These are phyloP conservation scores for Calephelis nemesis DNA, from an alignment of 1,140 invertebrate genomes.

Conservation along the genomic window DNA sequence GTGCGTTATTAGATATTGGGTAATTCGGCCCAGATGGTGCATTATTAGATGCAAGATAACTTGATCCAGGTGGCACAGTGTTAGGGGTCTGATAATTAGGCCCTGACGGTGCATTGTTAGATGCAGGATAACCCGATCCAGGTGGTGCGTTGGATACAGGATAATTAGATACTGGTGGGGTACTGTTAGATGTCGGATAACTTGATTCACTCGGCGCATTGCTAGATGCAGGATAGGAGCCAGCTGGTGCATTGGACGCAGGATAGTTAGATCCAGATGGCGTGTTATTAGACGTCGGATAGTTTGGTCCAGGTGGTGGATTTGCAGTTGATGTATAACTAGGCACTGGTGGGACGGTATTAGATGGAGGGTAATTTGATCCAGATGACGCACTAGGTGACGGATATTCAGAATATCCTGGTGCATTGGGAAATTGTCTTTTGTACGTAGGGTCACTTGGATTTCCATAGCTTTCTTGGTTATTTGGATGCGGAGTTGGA, in stretches of 20 bases:
- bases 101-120: not conserved
- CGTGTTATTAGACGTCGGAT: too few species aligned
- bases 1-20: not conserved
- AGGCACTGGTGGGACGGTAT: not conserved
- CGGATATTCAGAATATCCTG: constrained; percentile 54
- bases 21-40: too few species aligned
- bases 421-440: constrained; percentile 48
- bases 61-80: not conserved
- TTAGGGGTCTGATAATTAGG: not conserved
- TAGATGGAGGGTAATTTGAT: not conserved
- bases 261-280: too few species aligned
- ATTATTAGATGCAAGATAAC: not conserved
- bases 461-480: constrained; percentile 52
- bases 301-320: too few species aligned
- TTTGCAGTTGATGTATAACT: too few species aligned
- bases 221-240: too few species aligned
- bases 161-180: too few species aligned
- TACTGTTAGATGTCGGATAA: too few species aligned
- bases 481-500: constrained; percentile 38
- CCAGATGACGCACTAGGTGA: not conserved
- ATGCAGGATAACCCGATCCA: not conserved
- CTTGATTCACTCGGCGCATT: too few species aligned
- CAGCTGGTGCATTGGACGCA: not conserved
- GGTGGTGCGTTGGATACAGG: not conserved
- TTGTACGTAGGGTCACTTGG: constrained; percentile 52